Percentiles rank a stretch among this genome's conserved stretches.
Evolutionary conservation across 2,797 vertebrate species (phyloP).

Genomic region (Hemibagrus guttatus): DNA sequence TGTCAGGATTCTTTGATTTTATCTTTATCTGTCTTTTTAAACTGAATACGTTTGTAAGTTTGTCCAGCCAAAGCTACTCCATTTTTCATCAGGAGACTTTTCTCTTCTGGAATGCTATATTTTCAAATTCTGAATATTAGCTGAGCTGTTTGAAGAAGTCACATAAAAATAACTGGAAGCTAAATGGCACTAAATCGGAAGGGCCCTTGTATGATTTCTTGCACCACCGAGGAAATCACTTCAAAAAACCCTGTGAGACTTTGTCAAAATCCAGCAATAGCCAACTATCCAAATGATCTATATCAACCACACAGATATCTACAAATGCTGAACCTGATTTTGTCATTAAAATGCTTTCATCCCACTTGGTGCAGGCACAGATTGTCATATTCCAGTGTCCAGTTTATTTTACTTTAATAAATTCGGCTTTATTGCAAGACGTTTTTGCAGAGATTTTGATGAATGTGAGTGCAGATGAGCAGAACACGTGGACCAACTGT

Average conservation of each 20-base stretch:
- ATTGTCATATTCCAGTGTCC: not conserved
- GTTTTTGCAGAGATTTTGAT: not conserved
- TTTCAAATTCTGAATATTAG: not conserved
- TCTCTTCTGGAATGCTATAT: not conserved
- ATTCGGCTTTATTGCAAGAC: not conserved
- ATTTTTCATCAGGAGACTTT: not conserved
- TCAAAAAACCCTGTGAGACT: not conserved
- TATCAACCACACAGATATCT: not conserved
- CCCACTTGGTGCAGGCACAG: not conserved
- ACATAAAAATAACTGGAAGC: not conserved
- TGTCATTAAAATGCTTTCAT: conserved; percentile 18
- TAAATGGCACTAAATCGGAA: not conserved
- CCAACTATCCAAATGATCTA: no score
- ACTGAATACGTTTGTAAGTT: not conserved
- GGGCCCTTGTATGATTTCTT: not conserved
- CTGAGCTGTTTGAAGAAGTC: not conserved
- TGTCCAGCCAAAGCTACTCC: not conserved
- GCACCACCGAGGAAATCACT: not conserved
- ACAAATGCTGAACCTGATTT: not conserved
- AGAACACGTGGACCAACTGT: not conserved
- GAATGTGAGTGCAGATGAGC: not conserved
- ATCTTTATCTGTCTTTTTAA: conserved; percentile 1
- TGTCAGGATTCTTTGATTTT: not conserved
- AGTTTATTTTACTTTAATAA: not conserved
- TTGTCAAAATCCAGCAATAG: conserved; percentile 10